phyloP scores from a whole-genome alignment of 2,888 invertebrate species.

The Petrophora chlorosata region DNA sequence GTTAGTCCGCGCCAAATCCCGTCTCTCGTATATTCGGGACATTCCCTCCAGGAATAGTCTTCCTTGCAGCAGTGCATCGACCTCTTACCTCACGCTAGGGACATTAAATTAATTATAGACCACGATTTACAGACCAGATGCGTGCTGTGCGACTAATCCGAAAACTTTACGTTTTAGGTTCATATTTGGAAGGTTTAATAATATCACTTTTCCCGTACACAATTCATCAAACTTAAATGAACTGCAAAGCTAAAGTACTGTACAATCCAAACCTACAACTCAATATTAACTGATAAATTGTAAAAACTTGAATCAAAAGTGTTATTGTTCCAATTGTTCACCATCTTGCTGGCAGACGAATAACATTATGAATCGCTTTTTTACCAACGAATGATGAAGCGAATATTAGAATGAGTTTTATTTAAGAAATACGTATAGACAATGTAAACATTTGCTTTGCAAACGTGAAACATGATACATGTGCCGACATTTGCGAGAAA shows the following conservation, averaged over 20 bases:
- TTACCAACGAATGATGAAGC: background rate
- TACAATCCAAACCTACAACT: no score
- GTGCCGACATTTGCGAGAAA: constrained; percentile 20
- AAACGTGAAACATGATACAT: constrained; percentile 17
- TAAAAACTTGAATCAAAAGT: no score
- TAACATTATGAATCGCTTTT: no score
- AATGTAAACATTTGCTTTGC: constrained; percentile 8
- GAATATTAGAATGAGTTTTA: background rate
- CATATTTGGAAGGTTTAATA: background rate
- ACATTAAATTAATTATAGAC: constrained; percentile 68
- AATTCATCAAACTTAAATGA: no score
- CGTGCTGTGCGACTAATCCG: constrained; percentile 5
- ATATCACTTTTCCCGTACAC: background rate
- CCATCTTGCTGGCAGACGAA: no score
- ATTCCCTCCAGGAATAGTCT: constrained; percentile 54
- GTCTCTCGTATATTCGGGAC: constrained; percentile 45
- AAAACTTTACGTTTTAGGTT: constrained; percentile 24
- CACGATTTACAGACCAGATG: constrained; percentile 29
- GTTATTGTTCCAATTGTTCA: no score
- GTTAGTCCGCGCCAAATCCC: no score
- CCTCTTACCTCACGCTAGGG: constrained; percentile 55
- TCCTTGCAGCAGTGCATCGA: constrained; percentile 51
- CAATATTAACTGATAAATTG: no score
- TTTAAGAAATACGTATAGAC: background rate
- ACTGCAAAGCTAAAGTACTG: no score